Percentiles rank a stretch among this genome's conserved stretches.
phyloP scores from a whole-genome alignment of 64 coral and sea anemone genomes.

The Stylophora pistillata region DNA sequence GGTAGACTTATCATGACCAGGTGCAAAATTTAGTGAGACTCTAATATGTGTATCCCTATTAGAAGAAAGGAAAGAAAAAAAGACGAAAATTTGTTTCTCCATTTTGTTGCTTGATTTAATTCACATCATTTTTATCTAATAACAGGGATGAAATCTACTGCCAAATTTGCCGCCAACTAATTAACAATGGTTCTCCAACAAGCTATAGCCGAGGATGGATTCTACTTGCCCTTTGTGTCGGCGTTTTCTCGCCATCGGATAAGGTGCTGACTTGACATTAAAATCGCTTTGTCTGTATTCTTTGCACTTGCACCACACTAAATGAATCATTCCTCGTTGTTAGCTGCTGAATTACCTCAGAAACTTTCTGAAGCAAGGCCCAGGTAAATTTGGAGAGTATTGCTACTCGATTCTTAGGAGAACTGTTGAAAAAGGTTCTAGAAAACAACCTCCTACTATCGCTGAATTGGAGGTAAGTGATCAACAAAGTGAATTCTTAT shows the following conservation, averaged over 20 bases:
- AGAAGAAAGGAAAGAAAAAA: no score
- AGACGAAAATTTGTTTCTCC: no score
- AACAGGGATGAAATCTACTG: conserved; percentile 86
- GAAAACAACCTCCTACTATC: conserved; percentile 24
- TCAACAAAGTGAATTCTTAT: neutral
- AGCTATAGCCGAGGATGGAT: conserved; percentile 79
- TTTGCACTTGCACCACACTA: neutral
- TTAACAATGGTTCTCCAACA: conserved; percentile 53
- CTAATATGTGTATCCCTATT: no score
- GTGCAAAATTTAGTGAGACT: no score
- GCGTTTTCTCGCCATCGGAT: conserved; percentile 71
- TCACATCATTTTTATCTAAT: neutral
- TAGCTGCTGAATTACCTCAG: conserved; percentile 52
- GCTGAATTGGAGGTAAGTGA: conserved; percentile 30
- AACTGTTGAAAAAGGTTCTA: conserved; percentile 28
- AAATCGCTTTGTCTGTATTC: neutral
- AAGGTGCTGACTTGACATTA: conserved; percentile 16
- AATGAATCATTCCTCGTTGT: neutral
- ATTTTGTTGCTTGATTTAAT: neutral
- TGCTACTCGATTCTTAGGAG: conserved; percentile 12
- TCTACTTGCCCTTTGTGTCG: conserved; percentile 73
- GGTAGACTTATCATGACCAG: neutral
- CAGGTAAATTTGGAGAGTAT: conserved; percentile 29
- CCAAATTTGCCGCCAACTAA: conserved; percentile 81
- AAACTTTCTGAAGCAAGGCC: conserved; percentile 58